A percentile compares a stretch with the other conserved stretches of the same genome.
Conservation (phyloP, 2,888 invertebrate genomes). For the Nemoura dubitans region DNA sequence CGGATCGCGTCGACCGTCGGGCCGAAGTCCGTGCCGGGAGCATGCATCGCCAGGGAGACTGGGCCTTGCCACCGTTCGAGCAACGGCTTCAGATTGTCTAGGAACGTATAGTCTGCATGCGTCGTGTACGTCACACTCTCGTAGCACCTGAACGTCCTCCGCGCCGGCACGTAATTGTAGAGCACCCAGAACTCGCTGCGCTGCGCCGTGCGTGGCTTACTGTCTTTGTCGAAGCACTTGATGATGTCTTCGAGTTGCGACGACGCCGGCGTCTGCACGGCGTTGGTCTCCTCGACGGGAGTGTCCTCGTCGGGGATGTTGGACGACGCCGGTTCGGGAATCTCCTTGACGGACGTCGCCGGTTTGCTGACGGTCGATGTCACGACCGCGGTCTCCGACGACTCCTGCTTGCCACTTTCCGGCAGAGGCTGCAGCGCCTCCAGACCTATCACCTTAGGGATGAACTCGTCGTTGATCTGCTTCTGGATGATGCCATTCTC, state of each 20-base stretch:
- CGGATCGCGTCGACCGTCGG: slow-evolving; percentile 82
- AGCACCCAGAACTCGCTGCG: slow-evolving; percentile 89
- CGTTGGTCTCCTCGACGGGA: slow-evolving; percentile 31
- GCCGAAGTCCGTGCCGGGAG: slow-evolving; percentile 84
- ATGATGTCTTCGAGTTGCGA: slow-evolving; percentile 60
- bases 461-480: slow-evolving; percentile 46
- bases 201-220: slow-evolving; percentile 70
- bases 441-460: neutral
- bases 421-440: slow-evolving; percentile 30
- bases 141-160: slow-evolving; percentile 74
- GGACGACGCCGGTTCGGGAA: slow-evolving; percentile 57
- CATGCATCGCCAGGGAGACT: slow-evolving; percentile 85
- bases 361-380: slow-evolving; percentile 55
- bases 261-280: slow-evolving; percentile 42
- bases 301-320: slow-evolving; percentile 55
- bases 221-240: slow-evolving; percentile 72
- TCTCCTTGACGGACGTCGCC: slow-evolving; percentile 49
- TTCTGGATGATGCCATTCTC: slow-evolving; percentile 46
- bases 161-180: slow-evolving; percentile 81
- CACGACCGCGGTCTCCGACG: slow-evolving; percentile 60
- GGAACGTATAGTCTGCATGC: slow-evolving; percentile 90
- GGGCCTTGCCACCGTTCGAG: slow-evolving; percentile 89
- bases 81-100: slow-evolving; percentile 87
- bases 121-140: slow-evolving; percentile 91
- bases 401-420: slow-evolving; percentile 57